phyloP scores from a whole-genome alignment of 2,797 vertebrate genomes.

The Iguana delicatissima region DNA sequence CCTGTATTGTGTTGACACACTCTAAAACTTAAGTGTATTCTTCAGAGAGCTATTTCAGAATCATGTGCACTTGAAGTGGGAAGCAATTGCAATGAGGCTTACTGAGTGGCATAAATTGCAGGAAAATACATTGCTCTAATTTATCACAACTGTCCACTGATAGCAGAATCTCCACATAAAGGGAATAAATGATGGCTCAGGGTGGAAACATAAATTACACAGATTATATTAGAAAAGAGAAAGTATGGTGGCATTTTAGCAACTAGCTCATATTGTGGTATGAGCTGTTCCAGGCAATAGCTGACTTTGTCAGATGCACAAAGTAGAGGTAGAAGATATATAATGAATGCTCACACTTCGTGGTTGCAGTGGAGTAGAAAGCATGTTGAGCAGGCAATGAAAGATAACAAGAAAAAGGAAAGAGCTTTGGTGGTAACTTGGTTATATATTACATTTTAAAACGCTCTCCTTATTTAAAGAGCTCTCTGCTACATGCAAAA shows the following conservation, averaged over 20 bases:
- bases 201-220: conserved; percentile 19
- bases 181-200: conserved; percentile 19
- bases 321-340: neutral
- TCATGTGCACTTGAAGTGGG: neutral
- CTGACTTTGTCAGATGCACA: neutral
- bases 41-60: conserved; percentile 4
- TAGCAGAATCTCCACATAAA: conserved; percentile 7
- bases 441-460: neutral
- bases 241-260: neutral
- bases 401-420: neutral
- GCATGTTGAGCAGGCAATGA: neutral
- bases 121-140: conserved; percentile 38
- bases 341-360: neutral
- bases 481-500: neutral
- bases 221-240: conserved; percentile 13
- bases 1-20: conserved; percentile 42
- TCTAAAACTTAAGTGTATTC: conserved; percentile 45
- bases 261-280: neutral
- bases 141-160: conserved; percentile 30
- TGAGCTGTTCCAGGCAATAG: neutral
- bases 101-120: conserved; percentile 31
- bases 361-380: neutral
- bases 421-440: neutral
- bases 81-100: conserved; percentile 25
- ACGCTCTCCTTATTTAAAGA: neutral